Evolutionary conservation across 2,113 vertebrate species (phyloP).

Genomic region (Pardalotus punctatus): DNA sequence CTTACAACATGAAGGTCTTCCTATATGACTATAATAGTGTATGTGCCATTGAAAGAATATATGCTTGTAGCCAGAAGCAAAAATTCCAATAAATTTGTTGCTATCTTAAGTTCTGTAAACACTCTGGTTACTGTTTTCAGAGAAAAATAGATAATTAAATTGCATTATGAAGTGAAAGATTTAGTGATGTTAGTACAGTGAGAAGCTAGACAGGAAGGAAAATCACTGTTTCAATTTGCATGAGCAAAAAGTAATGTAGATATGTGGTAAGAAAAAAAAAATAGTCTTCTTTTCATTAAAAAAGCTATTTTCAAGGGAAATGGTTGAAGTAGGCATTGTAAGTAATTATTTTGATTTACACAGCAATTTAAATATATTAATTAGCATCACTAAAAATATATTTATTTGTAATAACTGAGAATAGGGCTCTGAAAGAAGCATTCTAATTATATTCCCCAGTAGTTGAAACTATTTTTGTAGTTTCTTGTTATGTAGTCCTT

Average conservation of each 20-base stretch:
- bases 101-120: neutral
- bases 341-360: neutral
- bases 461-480: neutral
- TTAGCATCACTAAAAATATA: neutral
- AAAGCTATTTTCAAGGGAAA: neutral
- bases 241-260: neutral
- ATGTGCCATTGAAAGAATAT: neutral
- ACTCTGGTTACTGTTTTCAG: neutral
- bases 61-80: neutral
- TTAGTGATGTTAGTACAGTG: neutral
- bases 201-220: neutral
- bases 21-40: neutral
- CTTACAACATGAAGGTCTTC: neutral
- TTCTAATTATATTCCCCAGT: neutral
- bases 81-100: neutral
- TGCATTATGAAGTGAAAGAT: neutral
- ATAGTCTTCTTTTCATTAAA: neutral
- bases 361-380: neutral
- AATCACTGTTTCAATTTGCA: neutral
- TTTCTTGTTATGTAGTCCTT: neutral
- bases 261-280: neutral
- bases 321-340: neutral
- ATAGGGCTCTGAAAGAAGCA: neutral
- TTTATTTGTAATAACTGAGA: neutral
- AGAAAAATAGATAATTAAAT: neutral